Conservation (phyloP, 1,140 invertebrate genomes). For the Drosophila gunungcola region DNA sequence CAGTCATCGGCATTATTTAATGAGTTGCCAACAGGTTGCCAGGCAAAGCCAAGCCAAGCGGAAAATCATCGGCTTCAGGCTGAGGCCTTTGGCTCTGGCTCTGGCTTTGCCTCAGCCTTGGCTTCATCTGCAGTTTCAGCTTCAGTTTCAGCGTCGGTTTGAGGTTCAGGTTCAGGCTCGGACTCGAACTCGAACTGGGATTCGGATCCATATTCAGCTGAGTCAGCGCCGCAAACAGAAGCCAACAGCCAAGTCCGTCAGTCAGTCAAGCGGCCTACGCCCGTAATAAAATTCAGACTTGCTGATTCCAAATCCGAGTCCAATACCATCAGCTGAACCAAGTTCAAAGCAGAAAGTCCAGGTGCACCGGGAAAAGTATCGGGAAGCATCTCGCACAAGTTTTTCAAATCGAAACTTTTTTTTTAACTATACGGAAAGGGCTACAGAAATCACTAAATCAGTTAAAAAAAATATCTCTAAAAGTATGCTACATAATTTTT, state of each 20-base stretch:
- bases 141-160: slow-evolving; percentile 10
- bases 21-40: slow-evolving; percentile 81
- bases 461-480: neutral
- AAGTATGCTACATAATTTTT: neutral
- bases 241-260: slow-evolving; percentile 67
- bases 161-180: slow-evolving; percentile 17
- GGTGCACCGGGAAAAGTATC: neutral
- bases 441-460: too few relatives aligned
- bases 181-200: slow-evolving; percentile 12
- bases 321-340: slow-evolving; percentile 6
- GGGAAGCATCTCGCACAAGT: neutral
- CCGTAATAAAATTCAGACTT: slow-evolving; percentile 45
- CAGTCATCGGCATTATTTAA: slow-evolving; percentile 84
- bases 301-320: slow-evolving; percentile 15
- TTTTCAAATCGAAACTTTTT: neutral
- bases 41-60: slow-evolving; percentile 53
- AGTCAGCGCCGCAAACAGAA: slow-evolving; percentile 82
- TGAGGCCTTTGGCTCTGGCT: neutral
- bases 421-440: neutral
- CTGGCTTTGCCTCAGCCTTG: neutral
- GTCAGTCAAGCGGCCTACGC: slow-evolving; percentile 67
- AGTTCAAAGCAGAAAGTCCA: neutral
- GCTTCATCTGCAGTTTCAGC: neutral
- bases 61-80: slow-evolving; percentile 64
- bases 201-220: slow-evolving; percentile 51